These are phyloP conservation scores for Amia ocellicauda DNA, from an alignment of 2,113 vertebrate genomes.

Conservation along the genomic window DNA sequence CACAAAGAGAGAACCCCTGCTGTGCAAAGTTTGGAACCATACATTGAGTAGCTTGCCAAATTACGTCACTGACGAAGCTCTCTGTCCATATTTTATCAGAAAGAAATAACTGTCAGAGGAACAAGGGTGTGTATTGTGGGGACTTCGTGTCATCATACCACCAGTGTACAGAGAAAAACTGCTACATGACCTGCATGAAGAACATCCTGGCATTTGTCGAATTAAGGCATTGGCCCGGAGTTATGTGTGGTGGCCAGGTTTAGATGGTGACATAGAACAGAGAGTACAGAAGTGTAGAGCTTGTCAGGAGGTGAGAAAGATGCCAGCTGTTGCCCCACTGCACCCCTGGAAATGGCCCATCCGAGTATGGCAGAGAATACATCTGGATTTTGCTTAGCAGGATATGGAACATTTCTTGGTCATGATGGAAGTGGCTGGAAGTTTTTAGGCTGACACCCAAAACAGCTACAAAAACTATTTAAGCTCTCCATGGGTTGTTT, in stretches of 20 bases:
- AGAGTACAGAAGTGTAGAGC: neutral
- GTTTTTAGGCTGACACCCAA: no score
- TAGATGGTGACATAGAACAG: neutral
- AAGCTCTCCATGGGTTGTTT: neutral
- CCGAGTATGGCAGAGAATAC: neutral
- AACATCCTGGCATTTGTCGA: slow-evolving; percentile 10
- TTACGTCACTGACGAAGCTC: no score
- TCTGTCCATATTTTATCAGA: no score
- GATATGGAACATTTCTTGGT: neutral
- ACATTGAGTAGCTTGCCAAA: no score
- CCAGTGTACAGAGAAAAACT: no score
- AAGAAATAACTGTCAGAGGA: no score
- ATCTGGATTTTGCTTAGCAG: slow-evolving; percentile 9
- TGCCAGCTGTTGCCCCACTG: slow-evolving; percentile 5
- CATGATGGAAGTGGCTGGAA: no score
- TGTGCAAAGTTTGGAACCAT: no score
- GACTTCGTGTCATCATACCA: no score
- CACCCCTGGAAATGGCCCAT: neutral
- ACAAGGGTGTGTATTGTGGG: no score
- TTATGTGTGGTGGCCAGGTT: slow-evolving; percentile 9
- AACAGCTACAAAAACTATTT: neutral
- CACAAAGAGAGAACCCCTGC: no score
- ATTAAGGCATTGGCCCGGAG: neutral
- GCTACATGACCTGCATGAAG: no score
- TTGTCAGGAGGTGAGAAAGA: slow-evolving; percentile 12